Evolutionary conservation across 2,113 vertebrate species (phyloP), one percentile per base, ranked within the genome.

Genomic region (Calcarius ornatus): DNA sequence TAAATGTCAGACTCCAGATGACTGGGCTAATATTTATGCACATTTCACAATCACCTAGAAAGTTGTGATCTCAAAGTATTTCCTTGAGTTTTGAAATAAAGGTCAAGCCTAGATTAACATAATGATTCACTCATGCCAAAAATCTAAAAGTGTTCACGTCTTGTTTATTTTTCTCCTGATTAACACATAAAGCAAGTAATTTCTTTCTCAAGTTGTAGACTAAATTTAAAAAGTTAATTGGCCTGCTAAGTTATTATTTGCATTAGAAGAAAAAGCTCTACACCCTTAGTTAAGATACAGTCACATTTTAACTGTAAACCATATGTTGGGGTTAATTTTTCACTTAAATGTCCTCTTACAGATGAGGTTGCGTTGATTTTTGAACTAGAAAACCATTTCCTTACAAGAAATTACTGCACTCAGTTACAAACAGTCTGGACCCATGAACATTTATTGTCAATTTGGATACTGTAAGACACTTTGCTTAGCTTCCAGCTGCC

Each of bases 1-100:
- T 57, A 96, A 95, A 86, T 95, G 73, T 94, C 89, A 95, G 57
- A 87, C 31, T 84, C 78, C 94, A 94, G 78, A 92, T 94, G 70
- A 94, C 43, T 65, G 19, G 27, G 25, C 21, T 96, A 91, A 81
- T 92, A 89, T 76, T 84, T 95, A 91, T 91, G 69, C 54, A 91
- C 17, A 57, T 54, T 79, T 94, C 23, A 25, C 35, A 91, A 40
- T 10, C n/a, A 87, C 94, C 88, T 81, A 81, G 31, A 87, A 96
- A 89, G 40, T 10, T 71, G 45, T 79, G 53, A 76, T 76, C 57
- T 92, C 37, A 86, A 87, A 86, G 65, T 91, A 79, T 91, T 94
- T 91, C 61, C 40, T n/a, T 76, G 40, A 81, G 87, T 92, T 92
- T 91, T 95, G 35, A 89, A 91, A 72, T 76, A 94, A 94, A 95